These are phyloP conservation scores for Progne subis DNA, from an alignment of 2,113 vertebrate genomes.

Conservation along the genomic window DNA sequence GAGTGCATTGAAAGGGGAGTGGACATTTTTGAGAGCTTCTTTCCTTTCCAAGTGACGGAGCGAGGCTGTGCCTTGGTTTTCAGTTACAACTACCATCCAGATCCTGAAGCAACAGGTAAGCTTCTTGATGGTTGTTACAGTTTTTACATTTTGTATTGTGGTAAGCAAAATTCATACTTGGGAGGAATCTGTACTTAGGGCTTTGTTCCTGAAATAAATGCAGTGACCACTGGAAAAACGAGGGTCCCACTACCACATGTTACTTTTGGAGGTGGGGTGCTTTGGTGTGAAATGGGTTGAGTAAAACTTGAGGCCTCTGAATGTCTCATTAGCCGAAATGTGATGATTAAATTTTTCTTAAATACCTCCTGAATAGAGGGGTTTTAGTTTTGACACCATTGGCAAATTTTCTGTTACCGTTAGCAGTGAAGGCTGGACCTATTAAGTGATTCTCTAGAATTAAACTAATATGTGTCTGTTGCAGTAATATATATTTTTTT, in stretches of 20 bases:
- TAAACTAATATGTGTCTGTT: not conserved
- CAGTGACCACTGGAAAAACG: not conserved
- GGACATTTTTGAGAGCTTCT: constrained; percentile 95
- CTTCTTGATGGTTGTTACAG: not conserved
- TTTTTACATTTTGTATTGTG: not conserved
- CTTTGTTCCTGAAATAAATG: not conserved
- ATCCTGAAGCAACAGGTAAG: constrained; percentile 85
- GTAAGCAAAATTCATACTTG: not conserved
- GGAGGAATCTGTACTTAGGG: not conserved
- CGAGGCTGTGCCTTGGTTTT: constrained; percentile 90
- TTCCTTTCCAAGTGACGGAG: constrained; percentile 92
- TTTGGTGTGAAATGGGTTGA: not conserved
- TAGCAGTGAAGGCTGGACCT: not conserved
- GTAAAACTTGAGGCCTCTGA: not conserved
- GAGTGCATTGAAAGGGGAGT: constrained; percentile 89
- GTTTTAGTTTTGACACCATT: not conserved
- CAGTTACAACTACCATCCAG: constrained; percentile 72
- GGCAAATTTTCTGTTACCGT: not conserved
- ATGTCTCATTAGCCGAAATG: not conserved
- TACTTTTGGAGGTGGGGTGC: not conserved
- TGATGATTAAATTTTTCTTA: not conserved
- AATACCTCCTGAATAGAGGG: not conserved
- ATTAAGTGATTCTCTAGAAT: not conserved
- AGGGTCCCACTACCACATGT: not conserved
- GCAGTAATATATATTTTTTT: not conserved